Conservation (phyloP, 2,113 vertebrate genomes). For the Poeciliopsis turrubarensis region DNA sequence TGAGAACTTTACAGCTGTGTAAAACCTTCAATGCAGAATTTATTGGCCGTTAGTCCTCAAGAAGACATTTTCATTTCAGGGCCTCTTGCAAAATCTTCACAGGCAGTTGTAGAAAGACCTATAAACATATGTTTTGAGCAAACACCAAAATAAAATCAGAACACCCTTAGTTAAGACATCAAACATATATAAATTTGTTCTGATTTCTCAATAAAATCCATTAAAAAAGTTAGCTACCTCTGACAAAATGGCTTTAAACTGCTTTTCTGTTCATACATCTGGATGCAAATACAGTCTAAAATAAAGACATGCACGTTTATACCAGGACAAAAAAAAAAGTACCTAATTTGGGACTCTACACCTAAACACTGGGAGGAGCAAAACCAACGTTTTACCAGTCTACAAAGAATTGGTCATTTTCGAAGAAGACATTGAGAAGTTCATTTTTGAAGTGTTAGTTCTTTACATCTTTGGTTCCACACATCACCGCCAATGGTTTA, state of each 20-base stretch:
- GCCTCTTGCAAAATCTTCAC: not conserved
- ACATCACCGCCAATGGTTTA: conserved; percentile 7
- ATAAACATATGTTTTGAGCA: not conserved
- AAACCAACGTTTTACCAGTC: conserved; percentile 3
- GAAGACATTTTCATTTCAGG: conserved; percentile 2
- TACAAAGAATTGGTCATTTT: not conserved
- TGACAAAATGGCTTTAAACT: conserved; percentile 25
- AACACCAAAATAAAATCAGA: conserved; percentile 10
- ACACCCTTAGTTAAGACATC: not conserved
- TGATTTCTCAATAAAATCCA: not conserved
- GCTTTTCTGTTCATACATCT: conserved; percentile 1
- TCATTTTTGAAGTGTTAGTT: not conserved
- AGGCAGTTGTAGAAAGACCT: not conserved
- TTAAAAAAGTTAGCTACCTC: conserved; percentile 8
- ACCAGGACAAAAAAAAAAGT: conserved; percentile 4
- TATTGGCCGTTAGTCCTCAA: conserved; percentile 5
- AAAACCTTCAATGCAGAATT: conserved; percentile 15
- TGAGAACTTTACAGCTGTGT: not conserved
- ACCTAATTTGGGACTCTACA: not conserved
- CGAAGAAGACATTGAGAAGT: not conserved
- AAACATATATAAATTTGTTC: conserved; percentile 6
- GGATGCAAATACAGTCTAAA: conserved; percentile 4
- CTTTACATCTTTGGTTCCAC: conserved; percentile 37
- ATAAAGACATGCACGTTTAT: conserved; percentile 20
- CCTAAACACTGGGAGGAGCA: not conserved